Conservation (phyloP, 2,113 vertebrate species). For the Indicator indicator region DNA sequence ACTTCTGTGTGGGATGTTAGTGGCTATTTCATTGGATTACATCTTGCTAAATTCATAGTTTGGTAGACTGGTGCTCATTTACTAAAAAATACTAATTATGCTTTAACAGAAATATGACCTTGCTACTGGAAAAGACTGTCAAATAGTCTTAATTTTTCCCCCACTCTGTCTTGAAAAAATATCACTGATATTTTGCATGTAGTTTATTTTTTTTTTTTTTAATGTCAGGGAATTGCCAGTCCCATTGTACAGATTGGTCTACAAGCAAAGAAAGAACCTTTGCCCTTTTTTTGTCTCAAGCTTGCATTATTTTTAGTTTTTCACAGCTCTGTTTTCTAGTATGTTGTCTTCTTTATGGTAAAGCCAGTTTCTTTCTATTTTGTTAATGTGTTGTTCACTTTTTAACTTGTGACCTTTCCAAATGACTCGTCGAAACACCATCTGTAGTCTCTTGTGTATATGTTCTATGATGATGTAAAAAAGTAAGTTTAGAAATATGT, state of each 20-base stretch:
- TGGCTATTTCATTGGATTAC: not conserved
- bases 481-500: slow-evolving; percentile 53
- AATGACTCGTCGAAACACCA: slow-evolving; percentile 36
- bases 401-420: slow-evolving; percentile 64
- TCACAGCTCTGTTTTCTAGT: not conserved
- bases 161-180: not conserved
- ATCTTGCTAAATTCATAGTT: not conserved
- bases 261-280: not conserved
- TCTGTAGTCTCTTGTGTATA: slow-evolving; percentile 55
- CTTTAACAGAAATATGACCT: not conserved
- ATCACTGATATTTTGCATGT: not conserved
- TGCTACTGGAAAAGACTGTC: not conserved
- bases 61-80: not conserved
- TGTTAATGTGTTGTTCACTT: slow-evolving; percentile 43
- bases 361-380: slow-evolving; percentile 39
- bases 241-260: not conserved
- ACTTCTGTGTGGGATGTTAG: not conserved
- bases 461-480: slow-evolving; percentile 47
- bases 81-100: not conserved
- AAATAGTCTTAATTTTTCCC: not conserved
- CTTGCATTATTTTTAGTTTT: not conserved
- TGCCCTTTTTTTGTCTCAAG: not conserved
- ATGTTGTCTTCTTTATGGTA: slow-evolving; percentile 1
- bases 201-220: not conserved
- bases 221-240: not conserved